Percentiles rank a stretch among this genome's conserved stretches.
phyloP scores from a whole-genome alignment of 2,113 vertebrate genomes.

The Amia ocellicauda region DNA sequence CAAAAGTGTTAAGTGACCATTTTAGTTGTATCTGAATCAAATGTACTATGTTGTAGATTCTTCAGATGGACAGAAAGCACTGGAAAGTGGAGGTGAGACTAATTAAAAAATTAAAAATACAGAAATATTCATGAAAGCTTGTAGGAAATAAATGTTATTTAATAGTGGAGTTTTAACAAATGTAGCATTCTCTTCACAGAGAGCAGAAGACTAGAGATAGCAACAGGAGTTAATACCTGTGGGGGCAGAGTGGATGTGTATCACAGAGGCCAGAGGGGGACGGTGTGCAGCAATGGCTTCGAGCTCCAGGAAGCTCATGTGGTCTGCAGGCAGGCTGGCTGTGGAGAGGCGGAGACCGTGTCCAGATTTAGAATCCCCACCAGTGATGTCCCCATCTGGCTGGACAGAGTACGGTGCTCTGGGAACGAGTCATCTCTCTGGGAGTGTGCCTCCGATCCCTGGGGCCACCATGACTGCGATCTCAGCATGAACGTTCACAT shows the following conservation, averaged over 20 bases:
- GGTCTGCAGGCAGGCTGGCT: constrained; percentile 42
- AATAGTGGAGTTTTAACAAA: not conserved
- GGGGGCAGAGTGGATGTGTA: constrained; percentile 41
- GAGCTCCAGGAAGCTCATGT: constrained; percentile 14
- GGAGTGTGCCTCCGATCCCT: constrained; percentile 16
- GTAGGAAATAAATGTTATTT: no score
- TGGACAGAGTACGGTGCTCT: constrained; percentile 4
- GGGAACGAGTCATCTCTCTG: constrained; percentile 32
- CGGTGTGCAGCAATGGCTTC: constrained; percentile 1
- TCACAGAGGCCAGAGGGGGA: constrained; percentile 31
- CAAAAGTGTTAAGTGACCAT: not conserved
- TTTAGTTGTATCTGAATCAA: not conserved
- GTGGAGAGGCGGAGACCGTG: constrained; percentile 21
- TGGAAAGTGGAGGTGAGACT: not conserved
- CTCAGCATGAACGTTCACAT: constrained; percentile 26
- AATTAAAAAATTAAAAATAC: not conserved
- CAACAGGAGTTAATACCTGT: constrained; percentile 17
- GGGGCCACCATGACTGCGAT: constrained; percentile 31
- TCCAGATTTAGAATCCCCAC: not conserved
- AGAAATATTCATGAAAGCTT: no score
- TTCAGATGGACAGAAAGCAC: not conserved
- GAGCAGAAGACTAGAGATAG: not conserved
- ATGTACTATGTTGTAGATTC: not conserved
- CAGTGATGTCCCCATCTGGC: constrained; percentile 24
- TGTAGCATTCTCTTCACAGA: not conserved